Conservation (phyloP, 2,888 invertebrate genomes). For the Heliconius aoede region DNA sequence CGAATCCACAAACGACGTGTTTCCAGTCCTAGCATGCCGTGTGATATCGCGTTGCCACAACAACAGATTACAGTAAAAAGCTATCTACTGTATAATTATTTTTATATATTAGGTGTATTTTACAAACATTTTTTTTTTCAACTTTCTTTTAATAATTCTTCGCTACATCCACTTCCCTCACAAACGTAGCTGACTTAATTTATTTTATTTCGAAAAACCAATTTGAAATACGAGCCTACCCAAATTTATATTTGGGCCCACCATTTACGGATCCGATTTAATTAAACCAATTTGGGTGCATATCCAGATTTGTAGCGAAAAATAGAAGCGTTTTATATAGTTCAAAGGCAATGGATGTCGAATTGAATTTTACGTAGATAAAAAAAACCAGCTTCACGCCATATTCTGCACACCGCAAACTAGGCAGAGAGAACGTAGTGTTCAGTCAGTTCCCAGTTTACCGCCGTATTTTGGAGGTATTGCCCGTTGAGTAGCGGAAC, state of each 20-base stretch:
- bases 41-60: too few relatives aligned
- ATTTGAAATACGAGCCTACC: slow-evolving; percentile 25
- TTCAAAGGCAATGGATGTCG: slow-evolving; percentile 41
- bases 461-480: not conserved
- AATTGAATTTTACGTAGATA: slow-evolving; percentile 43
- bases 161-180: not conserved
- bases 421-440: not conserved
- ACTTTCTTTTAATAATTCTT: not conserved
- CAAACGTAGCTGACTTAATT: slow-evolving; percentile 14
- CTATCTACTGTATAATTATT: too few relatives aligned
- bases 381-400: not conserved
- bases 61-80: too few relatives aligned
- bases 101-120: too few relatives aligned
- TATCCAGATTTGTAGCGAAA: slow-evolving; percentile 37
- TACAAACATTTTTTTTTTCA: not conserved
- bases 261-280: slow-evolving; percentile 39
- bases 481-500: not conserved
- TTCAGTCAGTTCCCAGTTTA: not conserved
- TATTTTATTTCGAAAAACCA: slow-evolving; percentile 21
- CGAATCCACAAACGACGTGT: not conserved
- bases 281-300: slow-evolving; percentile 42
- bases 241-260: slow-evolving; percentile 28
- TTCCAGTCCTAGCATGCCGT: not conserved
- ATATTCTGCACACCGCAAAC: not conserved
- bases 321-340: slow-evolving; percentile 45